Percentiles rank a stretch among this genome's conserved stretches.
phyloP scores from a whole-genome alignment of 2,797 vertebrate genomes.

The Apodemus agrarius region DNA sequence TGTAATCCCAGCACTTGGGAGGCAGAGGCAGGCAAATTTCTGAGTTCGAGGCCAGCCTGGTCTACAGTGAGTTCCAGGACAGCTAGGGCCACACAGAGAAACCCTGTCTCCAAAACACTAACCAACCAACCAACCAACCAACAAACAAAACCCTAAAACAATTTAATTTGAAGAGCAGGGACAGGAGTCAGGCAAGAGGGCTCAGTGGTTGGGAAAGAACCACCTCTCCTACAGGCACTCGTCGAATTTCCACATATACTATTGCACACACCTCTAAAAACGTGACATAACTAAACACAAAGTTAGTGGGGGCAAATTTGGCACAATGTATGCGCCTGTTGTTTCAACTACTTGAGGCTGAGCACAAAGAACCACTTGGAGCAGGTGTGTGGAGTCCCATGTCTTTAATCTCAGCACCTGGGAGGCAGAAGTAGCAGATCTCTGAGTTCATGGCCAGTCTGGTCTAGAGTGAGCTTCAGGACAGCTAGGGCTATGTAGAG shows the following conservation, averaged over 20 bases:
- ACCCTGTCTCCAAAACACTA: too few species aligned
- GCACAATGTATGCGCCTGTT: not conserved
- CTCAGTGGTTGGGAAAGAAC: too few species aligned
- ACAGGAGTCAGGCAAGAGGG: not conserved
- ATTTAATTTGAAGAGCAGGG: not conserved
- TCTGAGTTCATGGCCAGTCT: not conserved
- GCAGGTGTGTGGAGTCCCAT: not conserved
- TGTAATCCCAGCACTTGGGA: too few species aligned
- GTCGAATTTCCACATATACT: not conserved
- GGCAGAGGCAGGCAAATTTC: too few species aligned
- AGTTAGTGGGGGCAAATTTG: not conserved
- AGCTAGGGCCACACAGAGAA: too few species aligned
- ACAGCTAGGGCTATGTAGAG: not conserved
- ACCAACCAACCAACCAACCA: too few species aligned
- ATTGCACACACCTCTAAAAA: not conserved
- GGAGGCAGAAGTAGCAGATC: not conserved
- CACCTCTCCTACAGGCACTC: not conserved
- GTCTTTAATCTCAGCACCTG: not conserved
- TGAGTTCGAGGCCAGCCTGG: too few species aligned
- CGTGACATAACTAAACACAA: not conserved
- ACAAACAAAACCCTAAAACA: too few species aligned
- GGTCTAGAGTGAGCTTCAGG: not conserved
- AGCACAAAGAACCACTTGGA: not conserved
- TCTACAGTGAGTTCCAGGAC: too few species aligned
- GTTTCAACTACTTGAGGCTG: not conserved